Evolutionary conservation across 2,113 vertebrate genomes (phyloP).

Genomic region (Tachysurus fulvidraco): DNA sequence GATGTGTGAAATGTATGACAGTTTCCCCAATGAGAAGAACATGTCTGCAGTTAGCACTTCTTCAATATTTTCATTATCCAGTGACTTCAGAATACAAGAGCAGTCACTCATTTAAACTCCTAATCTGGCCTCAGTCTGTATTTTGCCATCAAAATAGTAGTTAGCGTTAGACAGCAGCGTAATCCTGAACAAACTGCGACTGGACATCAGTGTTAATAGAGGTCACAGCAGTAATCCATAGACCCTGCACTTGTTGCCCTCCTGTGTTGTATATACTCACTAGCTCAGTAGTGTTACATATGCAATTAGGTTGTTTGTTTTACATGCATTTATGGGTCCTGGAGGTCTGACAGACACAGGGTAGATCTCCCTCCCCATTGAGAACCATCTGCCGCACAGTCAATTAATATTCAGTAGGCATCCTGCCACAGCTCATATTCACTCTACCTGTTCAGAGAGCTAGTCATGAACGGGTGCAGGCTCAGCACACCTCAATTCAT

Average conservation of each 20-base stretch:
- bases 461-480: constrained; percentile 49
- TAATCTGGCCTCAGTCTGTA: neutral
- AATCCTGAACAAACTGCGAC: constrained; percentile 12
- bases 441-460: constrained; percentile 51
- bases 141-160: constrained; percentile 2
- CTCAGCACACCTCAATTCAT: constrained; percentile 1
- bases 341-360: constrained; percentile 62
- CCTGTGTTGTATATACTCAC: constrained; percentile 30
- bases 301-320: constrained; percentile 75
- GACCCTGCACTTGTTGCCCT: constrained; percentile 32
- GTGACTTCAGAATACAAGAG: neutral
- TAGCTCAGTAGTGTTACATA: constrained; percentile 45
- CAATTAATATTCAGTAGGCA: constrained; percentile 57
- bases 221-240: constrained; percentile 39
- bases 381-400: constrained; percentile 67
- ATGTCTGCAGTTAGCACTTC: constrained; percentile 8
- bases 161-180: neutral
- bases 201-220: constrained; percentile 30
- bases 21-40: constrained; percentile 23
- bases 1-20: constrained; percentile 31
- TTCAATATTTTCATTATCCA: neutral
- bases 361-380: constrained; percentile 66
- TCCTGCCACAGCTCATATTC: constrained; percentile 46
- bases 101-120: neutral
- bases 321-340: constrained; percentile 70